Conservation (phyloP, 2,113 vertebrate genomes). For the Lepisosteus oculatus region DNA sequence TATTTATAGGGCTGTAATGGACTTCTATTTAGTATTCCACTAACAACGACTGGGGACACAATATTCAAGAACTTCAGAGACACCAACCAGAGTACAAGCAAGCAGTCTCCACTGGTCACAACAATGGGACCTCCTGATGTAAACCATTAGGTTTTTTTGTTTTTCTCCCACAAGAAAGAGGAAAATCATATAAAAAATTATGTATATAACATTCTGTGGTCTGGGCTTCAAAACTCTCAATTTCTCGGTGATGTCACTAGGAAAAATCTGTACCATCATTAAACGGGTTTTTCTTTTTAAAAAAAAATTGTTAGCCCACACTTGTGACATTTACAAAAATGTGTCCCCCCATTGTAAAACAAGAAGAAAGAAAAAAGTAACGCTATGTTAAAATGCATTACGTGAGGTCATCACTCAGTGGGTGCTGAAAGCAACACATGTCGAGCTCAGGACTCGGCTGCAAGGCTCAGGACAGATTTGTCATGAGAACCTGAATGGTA, state of each 20-base stretch:
- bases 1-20: constrained; percentile 70
- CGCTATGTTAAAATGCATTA: constrained; percentile 2
- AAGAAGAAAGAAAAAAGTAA: constrained; percentile 32
- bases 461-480: constrained; percentile 2
- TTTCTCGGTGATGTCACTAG: constrained; percentile 61
- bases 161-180: constrained; percentile 52
- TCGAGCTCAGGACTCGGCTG: neutral
- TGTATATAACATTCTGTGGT: constrained; percentile 50
- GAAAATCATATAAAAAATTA: constrained; percentile 47
- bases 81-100: constrained; percentile 28
- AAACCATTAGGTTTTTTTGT: constrained; percentile 35
- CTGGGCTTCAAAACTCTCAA: constrained; percentile 36
- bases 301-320: constrained; percentile 47
- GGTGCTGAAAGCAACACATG: neutral
- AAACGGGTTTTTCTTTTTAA: constrained; percentile 32
- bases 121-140: constrained; percentile 35
- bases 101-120: constrained; percentile 26
- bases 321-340: constrained; percentile 47
- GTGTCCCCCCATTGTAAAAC: constrained; percentile 50
- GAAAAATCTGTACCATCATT: constrained; percentile 59
- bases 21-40: constrained; percentile 69
- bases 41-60: constrained; percentile 54
- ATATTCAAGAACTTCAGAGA: constrained; percentile 39
- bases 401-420: neutral
- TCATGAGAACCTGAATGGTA: constrained; percentile 22